Percentiles rank a stretch among this genome's conserved stretches.
phyloP scores from a whole-genome alignment of 2,888 invertebrate genomes.

The Phalangium opilio region DNA sequence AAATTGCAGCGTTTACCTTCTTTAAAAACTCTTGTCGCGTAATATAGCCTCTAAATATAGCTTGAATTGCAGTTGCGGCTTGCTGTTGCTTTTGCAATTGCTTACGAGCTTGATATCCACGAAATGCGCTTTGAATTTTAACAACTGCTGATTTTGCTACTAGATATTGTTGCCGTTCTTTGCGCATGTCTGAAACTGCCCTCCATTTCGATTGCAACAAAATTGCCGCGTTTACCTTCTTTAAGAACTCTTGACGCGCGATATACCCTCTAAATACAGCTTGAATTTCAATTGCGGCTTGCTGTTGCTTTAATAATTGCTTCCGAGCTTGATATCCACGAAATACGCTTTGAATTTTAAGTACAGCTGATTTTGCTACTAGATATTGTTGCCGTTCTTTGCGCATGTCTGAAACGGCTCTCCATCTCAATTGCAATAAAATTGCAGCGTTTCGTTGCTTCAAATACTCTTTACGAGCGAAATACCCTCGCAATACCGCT shows the following conservation, averaged over 20 bases:
- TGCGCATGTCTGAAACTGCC: background rate
- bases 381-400: constrained; percentile 3
- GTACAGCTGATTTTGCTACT: constrained; percentile 2
- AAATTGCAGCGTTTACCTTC: background rate
- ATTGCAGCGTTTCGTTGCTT: background rate
- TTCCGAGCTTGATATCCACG: background rate
- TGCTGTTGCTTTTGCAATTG: constrained; percentile 11
- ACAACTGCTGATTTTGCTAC: background rate
- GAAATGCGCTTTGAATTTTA: constrained; percentile 1
- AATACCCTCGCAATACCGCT: too few species aligned
- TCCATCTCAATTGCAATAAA: too few species aligned
- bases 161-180: background rate
- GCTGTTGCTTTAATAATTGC: background rate
- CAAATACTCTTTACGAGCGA: too few species aligned
- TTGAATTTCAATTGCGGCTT: constrained; percentile 12
- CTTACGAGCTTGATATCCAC: constrained; percentile 3
- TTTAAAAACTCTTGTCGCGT: background rate
- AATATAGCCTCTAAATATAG: background rate
- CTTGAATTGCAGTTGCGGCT: constrained; percentile 2
- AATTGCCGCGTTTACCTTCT: constrained; percentile 14
- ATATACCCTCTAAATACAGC: constrained; percentile 5
- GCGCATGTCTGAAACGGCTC: background rate
- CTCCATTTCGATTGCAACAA: constrained; percentile 14
- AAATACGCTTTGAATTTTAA: background rate
- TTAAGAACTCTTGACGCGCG: constrained; percentile 6